Conservation (phyloP, 2,113 vertebrate genomes). For the Cricetomys ansorgei region DNA sequence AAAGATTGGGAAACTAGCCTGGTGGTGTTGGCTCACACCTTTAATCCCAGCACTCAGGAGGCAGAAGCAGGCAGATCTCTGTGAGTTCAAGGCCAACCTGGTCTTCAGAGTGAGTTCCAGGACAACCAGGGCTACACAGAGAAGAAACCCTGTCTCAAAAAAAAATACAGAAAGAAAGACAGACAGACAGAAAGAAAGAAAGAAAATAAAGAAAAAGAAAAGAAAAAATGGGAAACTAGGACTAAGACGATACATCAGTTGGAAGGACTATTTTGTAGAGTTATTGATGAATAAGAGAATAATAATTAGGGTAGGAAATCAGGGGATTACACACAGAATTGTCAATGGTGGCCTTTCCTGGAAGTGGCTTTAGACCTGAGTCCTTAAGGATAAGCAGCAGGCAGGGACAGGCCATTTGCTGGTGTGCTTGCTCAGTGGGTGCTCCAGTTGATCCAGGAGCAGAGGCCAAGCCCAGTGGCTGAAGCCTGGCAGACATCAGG, state of each 20-base stretch:
- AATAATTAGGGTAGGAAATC: neutral
- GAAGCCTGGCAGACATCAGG: neutral
- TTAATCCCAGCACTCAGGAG: too few relatives aligned
- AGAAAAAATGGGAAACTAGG: neutral
- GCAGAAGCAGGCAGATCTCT: too few relatives aligned
- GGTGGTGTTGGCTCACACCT: too few relatives aligned
- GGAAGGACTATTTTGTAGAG: neutral
- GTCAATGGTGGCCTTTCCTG: neutral
- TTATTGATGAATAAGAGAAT: neutral
- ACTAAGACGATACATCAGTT: neutral
- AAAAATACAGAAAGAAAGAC: too few relatives aligned
- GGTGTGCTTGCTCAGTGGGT: neutral
- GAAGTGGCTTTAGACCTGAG: neutral
- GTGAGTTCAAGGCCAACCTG: too few relatives aligned
- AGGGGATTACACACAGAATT: neutral
- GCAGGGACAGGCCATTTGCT: neutral
- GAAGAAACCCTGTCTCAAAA: too few relatives aligned
- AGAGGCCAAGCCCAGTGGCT: neutral
- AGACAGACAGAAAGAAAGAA: too few relatives aligned
- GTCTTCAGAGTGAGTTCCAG: too few relatives aligned
- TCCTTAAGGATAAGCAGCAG: neutral
- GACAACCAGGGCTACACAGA: too few relatives aligned
- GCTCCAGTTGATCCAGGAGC: neutral
- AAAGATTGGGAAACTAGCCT: neutral
- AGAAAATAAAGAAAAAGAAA: too few relatives aligned